Percentiles rank a stretch among this genome's conserved stretches.
Conservation (phyloP, 2,113 vertebrate species). For the Numida meleagris region DNA sequence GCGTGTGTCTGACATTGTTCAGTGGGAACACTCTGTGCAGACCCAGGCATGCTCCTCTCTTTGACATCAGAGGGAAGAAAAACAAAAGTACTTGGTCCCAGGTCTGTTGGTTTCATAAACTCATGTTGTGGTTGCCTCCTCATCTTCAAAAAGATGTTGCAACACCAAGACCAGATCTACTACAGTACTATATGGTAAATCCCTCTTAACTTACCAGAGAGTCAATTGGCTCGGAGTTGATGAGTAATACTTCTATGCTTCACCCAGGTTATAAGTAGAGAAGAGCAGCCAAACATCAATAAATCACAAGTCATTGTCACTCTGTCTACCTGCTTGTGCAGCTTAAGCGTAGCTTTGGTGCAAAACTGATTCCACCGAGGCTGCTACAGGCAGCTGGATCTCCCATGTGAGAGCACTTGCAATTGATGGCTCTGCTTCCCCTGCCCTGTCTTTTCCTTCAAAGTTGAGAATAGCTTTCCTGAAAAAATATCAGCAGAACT, state of each 20-base stretch:
- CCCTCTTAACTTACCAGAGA: not conserved
- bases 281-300: not conserved
- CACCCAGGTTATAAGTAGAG: not conserved
- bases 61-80: constrained; percentile 39
- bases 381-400: not conserved
- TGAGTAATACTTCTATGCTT: not conserved
- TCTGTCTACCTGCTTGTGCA: not conserved
- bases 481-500: not conserved
- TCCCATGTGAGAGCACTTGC: not conserved
- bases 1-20: constrained; percentile 80
- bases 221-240: not conserved
- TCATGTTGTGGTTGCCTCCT: constrained; percentile 21
- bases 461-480: not conserved
- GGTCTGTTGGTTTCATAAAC: constrained; percentile 41
- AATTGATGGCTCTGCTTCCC: not conserved
- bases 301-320: not conserved
- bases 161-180: constrained; percentile 6
- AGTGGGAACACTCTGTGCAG: constrained; percentile 71
- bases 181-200: not conserved
- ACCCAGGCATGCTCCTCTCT: constrained; percentile 73
- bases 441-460: not conserved
- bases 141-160: constrained; percentile 47
- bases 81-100: constrained; percentile 51
- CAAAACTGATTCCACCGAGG: not conserved
- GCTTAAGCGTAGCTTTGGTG: not conserved